A percentile compares a stretch with the other conserved stretches of the same genome.
These are phyloP conservation scores for Cromileptes altivelis DNA, from an alignment of 2,113 vertebrate genomes.

Conservation along the genomic window DNA sequence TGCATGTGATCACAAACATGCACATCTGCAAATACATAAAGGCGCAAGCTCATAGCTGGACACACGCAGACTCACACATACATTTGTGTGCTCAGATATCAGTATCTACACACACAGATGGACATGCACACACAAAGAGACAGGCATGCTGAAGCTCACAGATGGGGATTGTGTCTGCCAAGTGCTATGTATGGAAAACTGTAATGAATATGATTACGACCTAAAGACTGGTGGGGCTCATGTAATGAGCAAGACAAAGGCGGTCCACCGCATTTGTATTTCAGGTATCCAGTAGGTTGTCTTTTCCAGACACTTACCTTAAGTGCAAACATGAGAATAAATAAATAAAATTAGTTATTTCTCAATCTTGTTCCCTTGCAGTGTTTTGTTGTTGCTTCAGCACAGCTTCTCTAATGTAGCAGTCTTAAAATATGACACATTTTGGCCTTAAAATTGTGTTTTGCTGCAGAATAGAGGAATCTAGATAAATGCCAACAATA, in stretches of 20 bases:
- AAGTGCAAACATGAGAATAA: not conserved
- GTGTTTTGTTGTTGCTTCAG: not conserved
- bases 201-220: slow-evolving; percentile 55
- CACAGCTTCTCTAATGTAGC: not conserved
- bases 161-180: slow-evolving; percentile 58
- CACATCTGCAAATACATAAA: slow-evolving; percentile 42
- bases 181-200: slow-evolving; percentile 53
- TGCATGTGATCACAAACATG: slow-evolving; percentile 21
- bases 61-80: not conserved
- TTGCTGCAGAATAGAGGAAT: not conserved
- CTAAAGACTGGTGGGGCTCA: slow-evolving; percentile 40
- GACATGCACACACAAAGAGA: slow-evolving; percentile 49
- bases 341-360: not conserved
- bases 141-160: slow-evolving; percentile 40
- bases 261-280: not conserved
- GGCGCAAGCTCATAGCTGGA: slow-evolving; percentile 4
- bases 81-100: slow-evolving; percentile 20
- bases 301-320: not conserved
- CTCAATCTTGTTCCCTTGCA: not conserved
- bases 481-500: not conserved
- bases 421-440: not conserved
- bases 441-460: not conserved
- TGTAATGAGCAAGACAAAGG: slow-evolving; percentile 40
- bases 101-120: slow-evolving; percentile 39
- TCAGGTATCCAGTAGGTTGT: not conserved